phyloP scores from a whole-genome alignment of 2,113 vertebrate species.

The Ptilorrhoa leucosticta region DNA sequence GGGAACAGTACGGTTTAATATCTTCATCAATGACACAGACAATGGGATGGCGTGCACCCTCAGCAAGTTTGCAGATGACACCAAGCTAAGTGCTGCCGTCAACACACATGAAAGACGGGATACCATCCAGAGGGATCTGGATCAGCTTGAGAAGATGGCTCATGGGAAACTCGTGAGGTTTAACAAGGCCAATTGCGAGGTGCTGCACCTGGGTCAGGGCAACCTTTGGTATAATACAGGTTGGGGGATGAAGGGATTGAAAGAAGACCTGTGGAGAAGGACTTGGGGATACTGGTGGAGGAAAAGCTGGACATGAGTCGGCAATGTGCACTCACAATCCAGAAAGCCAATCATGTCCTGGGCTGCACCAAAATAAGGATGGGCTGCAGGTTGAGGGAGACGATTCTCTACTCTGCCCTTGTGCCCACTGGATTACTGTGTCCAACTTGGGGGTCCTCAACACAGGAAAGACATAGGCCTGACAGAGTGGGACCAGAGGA shows the following conservation, averaged over 20 bases:
- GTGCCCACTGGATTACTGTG: neutral
- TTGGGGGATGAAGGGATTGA: neutral
- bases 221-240: neutral
- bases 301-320: neutral
- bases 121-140: neutral
- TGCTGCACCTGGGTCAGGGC: neutral
- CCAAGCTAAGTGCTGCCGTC: neutral
- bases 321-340: neutral
- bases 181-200: neutral
- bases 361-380: neutral
- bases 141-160: neutral
- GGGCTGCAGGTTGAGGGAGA: neutral
- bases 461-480: neutral
- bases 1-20: rapidly evolving
- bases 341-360: neutral
- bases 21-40: neutral
- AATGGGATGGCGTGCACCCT: neutral
- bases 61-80: neutral
- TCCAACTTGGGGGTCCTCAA: neutral
- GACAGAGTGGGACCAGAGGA: neutral
- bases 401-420: neutral
- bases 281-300: neutral
- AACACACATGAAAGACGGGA: neutral
- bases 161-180: neutral
- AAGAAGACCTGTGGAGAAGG: neutral